These are phyloP conservation scores for Dendrocincla fuliginosa DNA, from an alignment of 2,797 vertebrate genomes.

Conservation along the genomic window DNA sequence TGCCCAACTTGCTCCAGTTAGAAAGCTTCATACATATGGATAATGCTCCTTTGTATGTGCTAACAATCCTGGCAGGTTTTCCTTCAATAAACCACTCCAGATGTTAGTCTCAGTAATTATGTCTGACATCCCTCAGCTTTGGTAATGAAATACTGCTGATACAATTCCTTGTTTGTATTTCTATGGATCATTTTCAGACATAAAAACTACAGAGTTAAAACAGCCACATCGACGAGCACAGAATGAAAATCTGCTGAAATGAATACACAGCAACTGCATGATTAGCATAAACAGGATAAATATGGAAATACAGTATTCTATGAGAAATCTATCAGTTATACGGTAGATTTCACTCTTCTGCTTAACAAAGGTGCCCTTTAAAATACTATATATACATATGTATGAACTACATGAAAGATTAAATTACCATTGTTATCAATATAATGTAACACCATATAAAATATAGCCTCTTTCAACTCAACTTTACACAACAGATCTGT, in stretches of 20 bases:
- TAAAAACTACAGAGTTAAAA: constrained; percentile 35
- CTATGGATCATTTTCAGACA: constrained; percentile 68
- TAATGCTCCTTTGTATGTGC: constrained; percentile 61
- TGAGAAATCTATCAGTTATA: neutral
- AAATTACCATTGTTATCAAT: neutral
- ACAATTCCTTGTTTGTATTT: constrained; percentile 72
- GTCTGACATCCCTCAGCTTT: constrained; percentile 75
- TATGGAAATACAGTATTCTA: constrained; percentile 1
- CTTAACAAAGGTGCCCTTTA: constrained; percentile 10
- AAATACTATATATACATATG: neutral
- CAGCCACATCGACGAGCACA: neutral
- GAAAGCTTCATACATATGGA: constrained; percentile 68
- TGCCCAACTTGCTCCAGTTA: constrained; percentile 35
- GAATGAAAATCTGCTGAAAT: constrained; percentile 49
- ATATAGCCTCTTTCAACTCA: neutral
- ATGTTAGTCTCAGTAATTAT: constrained; percentile 77
- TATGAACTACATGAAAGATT: neutral
- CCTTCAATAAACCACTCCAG: constrained; percentile 76
- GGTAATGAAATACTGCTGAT: constrained; percentile 72
- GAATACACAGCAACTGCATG: neutral
- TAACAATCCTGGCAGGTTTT: constrained; percentile 74
- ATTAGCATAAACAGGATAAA: constrained; percentile 44
- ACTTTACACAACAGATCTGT: neutral
- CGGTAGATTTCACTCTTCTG: neutral
- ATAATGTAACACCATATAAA: neutral